phyloP scores from a whole-genome alignment of 2,888 invertebrate genomes.

The Adelphocoris suturalis region DNA sequence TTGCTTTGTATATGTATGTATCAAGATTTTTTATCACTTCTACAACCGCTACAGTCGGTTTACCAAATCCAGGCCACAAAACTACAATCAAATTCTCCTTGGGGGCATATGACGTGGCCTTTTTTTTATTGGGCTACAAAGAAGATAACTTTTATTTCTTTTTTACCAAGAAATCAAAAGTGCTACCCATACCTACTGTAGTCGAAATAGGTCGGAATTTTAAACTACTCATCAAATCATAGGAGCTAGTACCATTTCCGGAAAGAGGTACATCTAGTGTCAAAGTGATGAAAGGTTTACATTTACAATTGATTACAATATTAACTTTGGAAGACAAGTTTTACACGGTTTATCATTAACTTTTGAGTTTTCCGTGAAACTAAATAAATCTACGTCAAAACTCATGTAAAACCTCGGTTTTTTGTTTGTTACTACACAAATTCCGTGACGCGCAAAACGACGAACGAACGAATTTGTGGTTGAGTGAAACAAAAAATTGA shows the following conservation, averaged over 20 bases:
- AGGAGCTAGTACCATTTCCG: constrained; percentile 23
- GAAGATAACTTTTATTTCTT: neutral
- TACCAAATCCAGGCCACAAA: constrained; percentile 57
- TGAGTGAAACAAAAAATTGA: neutral
- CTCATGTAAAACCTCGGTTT: constrained; percentile 28
- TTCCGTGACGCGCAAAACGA: neutral
- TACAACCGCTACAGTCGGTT: constrained; percentile 67
- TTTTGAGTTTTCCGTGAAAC: constrained; percentile 42
- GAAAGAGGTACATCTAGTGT: constrained; percentile 41
- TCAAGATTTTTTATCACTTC: constrained; percentile 67
- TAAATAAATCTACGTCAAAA: neutral
- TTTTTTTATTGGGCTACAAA: constrained; percentile 40
- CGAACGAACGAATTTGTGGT: neutral
- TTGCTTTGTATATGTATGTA: constrained; percentile 66
- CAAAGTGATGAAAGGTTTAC: constrained; percentile 45
- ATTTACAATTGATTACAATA: constrained; percentile 26
- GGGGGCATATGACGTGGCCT: constrained; percentile 41
- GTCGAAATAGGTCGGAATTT: constrained; percentile 68
- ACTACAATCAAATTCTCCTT: constrained; percentile 28
- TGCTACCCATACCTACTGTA: constrained; percentile 68
- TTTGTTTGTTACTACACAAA: neutral
- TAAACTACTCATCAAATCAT: constrained; percentile 14
- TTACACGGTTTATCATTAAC: constrained; percentile 56
- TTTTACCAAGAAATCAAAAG: constrained; percentile 29
- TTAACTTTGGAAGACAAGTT: constrained; percentile 66